Base-by-base conservation (phyloP, 2,888 invertebrate species). In the Philopedon plagiatum region DNA sequence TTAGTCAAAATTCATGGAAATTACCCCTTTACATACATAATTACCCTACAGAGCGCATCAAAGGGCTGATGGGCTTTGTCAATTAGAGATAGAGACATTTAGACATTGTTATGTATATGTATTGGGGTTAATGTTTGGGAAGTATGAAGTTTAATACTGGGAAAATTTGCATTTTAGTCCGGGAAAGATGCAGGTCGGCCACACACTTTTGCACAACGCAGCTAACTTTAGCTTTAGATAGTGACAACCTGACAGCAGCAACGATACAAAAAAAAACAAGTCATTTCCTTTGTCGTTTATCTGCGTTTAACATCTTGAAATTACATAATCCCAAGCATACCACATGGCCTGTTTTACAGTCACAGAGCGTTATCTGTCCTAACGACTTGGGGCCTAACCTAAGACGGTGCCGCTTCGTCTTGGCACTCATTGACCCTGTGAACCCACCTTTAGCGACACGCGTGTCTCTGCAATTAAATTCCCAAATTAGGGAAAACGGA, bases 1-100 rank as follows among this genome's bases (percentile, higher is more conserved):
- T 83, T 82, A 84, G 83, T 84, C 84, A 84, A 84, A 84, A 84
- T 84, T 84, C 83, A 82, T 82, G 83, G 79, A 84, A 84, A 83
- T 84, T 79, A 79, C 78, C 72, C 80, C 83, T 85, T 84, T 84
- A 78, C 84, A 85, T 85, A 84, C 77, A 84, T 84, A 85, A 85
- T 84, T 84, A 84, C 78, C 76, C 76, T 76, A 76, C 77, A 63
- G 72, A 62, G 75, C 74, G 76, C 79, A 74, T 81, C 80, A 81
- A 81, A 80, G 80, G 78, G 75, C 77, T 58, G 71, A 21, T 32
- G 19, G 44, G 26, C 68, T 72, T 68, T 68, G 67, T 68, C 72
- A 63, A 72, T 72, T 72, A 72, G 46, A 67, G 62, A 57, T 63
- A 67, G 67, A 72, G 72, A 72, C 71, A 66, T 72, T 56, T 67